Conservation (phyloP, 1,140 invertebrate species). For the Pogonomyrmex californicus region DNA sequence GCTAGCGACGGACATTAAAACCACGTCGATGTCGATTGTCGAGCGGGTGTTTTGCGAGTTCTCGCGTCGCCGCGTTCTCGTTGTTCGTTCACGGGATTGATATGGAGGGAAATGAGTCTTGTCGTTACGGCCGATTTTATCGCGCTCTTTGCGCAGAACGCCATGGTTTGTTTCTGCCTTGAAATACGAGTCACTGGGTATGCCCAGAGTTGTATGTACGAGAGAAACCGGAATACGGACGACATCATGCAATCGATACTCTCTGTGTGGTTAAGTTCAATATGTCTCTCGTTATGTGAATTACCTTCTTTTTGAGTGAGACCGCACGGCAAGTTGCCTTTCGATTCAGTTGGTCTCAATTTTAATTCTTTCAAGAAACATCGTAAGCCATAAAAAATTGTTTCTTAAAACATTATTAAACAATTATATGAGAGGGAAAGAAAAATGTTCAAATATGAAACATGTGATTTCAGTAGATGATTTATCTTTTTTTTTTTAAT, state of each 20-base stretch:
- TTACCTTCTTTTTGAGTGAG: conserved; percentile 42
- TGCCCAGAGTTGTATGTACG: conserved; percentile 64
- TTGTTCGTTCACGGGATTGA: conserved; percentile 73
- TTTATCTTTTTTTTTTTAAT: not conserved
- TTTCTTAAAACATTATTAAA: conserved; percentile 1
- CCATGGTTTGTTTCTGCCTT: conserved; percentile 69
- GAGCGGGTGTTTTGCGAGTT: conserved; percentile 66
- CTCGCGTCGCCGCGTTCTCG: conserved; percentile 62
- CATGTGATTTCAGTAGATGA: not conserved
- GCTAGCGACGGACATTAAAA: conserved; percentile 67
- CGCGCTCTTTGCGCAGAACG: conserved; percentile 67
- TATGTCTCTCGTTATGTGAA: conserved; percentile 55
- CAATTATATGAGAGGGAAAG: not conserved
- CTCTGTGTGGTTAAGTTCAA: conserved; percentile 72
- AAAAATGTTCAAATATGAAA: not conserved
- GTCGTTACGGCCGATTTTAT: conserved; percentile 77
- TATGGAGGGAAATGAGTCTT: conserved; percentile 60
- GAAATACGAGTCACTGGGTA: conserved; percentile 75
- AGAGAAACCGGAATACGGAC: conserved; percentile 73
- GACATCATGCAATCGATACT: conserved; percentile 73
- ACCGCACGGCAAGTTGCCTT: not conserved
- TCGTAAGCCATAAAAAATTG: not conserved
- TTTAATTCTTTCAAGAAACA: not conserved
- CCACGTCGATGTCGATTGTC: conserved; percentile 68
- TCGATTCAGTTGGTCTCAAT: not conserved